A percentile compares a stretch with the other conserved stretches of the same genome.
phyloP scores from a whole-genome alignment of 1,140 invertebrate species.

The Conus ventricosus region DNA sequence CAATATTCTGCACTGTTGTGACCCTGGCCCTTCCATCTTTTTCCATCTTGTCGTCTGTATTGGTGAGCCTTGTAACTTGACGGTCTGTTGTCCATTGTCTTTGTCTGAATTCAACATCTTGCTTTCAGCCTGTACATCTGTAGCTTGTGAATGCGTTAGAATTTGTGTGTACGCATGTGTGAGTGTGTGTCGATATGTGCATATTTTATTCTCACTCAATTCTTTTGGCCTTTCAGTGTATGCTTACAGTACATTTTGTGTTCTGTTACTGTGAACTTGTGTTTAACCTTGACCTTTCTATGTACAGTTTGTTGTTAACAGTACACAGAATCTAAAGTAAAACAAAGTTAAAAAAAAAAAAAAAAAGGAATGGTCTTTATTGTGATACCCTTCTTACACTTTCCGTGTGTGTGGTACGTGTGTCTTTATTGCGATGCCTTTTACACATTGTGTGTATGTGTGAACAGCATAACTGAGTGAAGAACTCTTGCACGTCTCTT shows the following conservation, averaged over 20 bases:
- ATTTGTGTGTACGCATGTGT: not conserved
- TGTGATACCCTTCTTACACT: not conserved
- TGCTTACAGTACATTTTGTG: not conserved
- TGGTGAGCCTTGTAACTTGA: not conserved
- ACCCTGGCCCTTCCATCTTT: not conserved
- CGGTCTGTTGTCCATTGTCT: not conserved
- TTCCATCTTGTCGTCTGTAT: not conserved
- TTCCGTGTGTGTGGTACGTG: not conserved
- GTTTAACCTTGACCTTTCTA: not conserved
- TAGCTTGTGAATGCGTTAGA: not conserved
- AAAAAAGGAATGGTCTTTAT: no score
- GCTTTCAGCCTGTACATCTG: not conserved
- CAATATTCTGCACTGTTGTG: not conserved
- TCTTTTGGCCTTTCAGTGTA: not conserved
- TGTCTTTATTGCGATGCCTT: not conserved
- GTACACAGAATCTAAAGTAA: conserved; percentile 20
- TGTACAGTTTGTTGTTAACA: conserved; percentile 24
- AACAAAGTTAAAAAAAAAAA: not conserved
- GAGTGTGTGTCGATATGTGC: not conserved
- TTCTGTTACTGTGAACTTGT: conserved; percentile 13
- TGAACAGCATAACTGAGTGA: no score
- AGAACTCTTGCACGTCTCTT: no score
- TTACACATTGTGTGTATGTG: not conserved
- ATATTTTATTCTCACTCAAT: not conserved
- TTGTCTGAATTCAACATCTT: not conserved